Evolutionary conservation across 2,797 vertebrate genomes (phyloP).

Genomic region (Hippopotamyrus pictus): DNA sequence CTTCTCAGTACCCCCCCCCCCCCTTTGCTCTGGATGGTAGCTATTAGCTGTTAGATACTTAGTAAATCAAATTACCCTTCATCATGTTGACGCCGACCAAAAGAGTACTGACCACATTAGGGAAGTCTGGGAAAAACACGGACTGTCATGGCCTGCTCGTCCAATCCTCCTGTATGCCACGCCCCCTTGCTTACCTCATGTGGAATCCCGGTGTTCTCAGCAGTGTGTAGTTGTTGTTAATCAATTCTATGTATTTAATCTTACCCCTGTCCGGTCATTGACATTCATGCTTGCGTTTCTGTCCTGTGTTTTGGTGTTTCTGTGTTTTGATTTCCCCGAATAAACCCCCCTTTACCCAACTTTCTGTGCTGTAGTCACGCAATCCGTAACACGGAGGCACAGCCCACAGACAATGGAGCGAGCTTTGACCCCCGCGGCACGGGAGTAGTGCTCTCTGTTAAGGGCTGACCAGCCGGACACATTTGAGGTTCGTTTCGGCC

Average conservation of each 20-base stretch:
- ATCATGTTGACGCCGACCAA: background rate
- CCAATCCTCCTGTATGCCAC: too few species aligned
- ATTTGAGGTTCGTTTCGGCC: constrained; percentile 14
- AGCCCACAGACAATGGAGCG: background rate
- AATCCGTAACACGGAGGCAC: background rate
- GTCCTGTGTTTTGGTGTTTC: too few species aligned
- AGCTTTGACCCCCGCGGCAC: background rate
- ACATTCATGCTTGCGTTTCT: too few species aligned
- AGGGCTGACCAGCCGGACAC: background rate
- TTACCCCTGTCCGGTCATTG: too few species aligned
- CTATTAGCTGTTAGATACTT: background rate
- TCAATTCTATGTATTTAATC: too few species aligned
- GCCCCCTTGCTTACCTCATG: too few species aligned
- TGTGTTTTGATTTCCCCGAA: too few species aligned
- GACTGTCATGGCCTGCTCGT: too few species aligned
- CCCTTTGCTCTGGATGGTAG: background rate
- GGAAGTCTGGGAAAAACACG: background rate
- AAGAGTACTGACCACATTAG: background rate
- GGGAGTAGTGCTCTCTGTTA: background rate
- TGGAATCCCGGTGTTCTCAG: too few species aligned
- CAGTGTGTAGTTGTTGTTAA: too few species aligned
- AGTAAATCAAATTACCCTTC: background rate
- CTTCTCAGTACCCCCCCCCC: background rate
- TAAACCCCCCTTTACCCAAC: too few species aligned
- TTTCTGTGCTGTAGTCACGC: too few species aligned